These are phyloP conservation scores for Eulithis testata DNA, from an alignment of 2,888 invertebrate genomes.

Conservation along the genomic window DNA sequence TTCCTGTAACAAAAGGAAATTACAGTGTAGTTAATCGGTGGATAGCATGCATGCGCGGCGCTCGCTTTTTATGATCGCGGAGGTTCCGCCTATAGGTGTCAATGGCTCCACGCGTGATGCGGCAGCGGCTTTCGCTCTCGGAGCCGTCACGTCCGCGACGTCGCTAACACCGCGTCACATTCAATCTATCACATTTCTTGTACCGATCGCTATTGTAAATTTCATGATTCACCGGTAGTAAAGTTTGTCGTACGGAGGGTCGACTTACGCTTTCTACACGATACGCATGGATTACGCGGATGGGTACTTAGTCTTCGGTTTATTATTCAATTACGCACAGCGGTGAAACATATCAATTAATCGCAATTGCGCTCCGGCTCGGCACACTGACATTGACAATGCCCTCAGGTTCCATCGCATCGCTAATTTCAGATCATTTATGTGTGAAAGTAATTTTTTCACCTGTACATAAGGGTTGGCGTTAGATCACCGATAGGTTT, in stretches of 20 bases:
- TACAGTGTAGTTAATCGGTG: slow-evolving; percentile 53
- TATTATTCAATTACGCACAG: slow-evolving; percentile 60
- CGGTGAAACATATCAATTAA: slow-evolving; percentile 64
- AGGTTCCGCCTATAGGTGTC: slow-evolving; percentile 72
- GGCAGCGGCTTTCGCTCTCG: slow-evolving; percentile 75
- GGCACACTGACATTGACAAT: slow-evolving; percentile 66
- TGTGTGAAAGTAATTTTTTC: slow-evolving; percentile 39
- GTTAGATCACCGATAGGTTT: not conserved
- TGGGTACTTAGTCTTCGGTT: slow-evolving; percentile 49
- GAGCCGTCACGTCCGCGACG: slow-evolving; percentile 51
- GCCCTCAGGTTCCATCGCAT: slow-evolving; percentile 58
- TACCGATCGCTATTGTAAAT: slow-evolving; percentile 51
- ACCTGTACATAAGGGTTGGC: slow-evolving; percentile 34
- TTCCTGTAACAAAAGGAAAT: slow-evolving; percentile 78
- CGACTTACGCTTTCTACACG: slow-evolving; percentile 66
- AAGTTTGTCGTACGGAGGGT: slow-evolving; percentile 44
- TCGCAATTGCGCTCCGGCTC: slow-evolving; percentile 60
- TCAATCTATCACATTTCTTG: slow-evolving; percentile 59
- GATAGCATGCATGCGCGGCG: slow-evolving; percentile 65
- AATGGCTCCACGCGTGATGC: slow-evolving; percentile 72
- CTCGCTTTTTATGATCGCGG: slow-evolving; percentile 51
- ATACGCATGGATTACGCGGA: slow-evolving; percentile 55
- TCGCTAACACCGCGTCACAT: slow-evolving; percentile 39
- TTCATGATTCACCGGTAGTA: slow-evolving; percentile 47
- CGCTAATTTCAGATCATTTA: slow-evolving; percentile 43